Evolutionary conservation across 1,140 invertebrate species (phyloP).

Genomic region (Bursaphelenchus mucronatus): DNA sequence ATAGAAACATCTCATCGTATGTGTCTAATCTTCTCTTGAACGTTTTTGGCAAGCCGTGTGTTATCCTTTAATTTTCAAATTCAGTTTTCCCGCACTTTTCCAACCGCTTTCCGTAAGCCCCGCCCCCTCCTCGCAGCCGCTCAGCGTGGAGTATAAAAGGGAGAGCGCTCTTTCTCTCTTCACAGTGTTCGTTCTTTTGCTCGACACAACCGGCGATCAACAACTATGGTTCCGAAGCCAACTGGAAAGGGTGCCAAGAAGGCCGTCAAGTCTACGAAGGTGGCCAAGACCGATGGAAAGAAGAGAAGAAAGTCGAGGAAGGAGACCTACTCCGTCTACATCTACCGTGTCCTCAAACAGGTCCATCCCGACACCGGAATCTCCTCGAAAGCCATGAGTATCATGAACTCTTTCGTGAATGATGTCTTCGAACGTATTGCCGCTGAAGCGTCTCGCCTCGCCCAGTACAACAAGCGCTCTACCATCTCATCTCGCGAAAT

Average conservation of each 20-base stretch:
- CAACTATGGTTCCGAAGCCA: conserved; percentile 32
- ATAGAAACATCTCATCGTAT: too few species aligned
- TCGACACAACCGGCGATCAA: conserved; percentile 3
- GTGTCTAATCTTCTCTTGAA: too few species aligned
- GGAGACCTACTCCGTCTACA: conserved; percentile 59
- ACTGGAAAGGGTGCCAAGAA: conserved; percentile 48
- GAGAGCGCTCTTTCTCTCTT: too few species aligned
- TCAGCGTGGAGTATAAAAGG: not conserved
- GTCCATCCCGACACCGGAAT: conserved; percentile 62
- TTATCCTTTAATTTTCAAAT: too few species aligned
- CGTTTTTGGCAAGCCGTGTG: too few species aligned
- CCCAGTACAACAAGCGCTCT: conserved; percentile 61
- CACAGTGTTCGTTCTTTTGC: too few species aligned
- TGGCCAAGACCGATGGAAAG: conserved; percentile 47
- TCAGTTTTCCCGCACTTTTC: not conserved
- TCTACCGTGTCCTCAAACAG: conserved; percentile 46
- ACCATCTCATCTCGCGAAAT: conserved; percentile 63
- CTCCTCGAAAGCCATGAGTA: conserved; percentile 67
- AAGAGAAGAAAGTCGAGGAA: conserved; percentile 62
- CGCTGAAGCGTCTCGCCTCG: conserved; percentile 40
- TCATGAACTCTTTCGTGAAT: conserved; percentile 69
- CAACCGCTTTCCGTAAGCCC: not conserved
- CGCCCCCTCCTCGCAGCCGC: not conserved
- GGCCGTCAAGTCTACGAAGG: conserved; percentile 44
- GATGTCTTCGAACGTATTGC: conserved; percentile 51